Base-by-base conservation (phyloP, 2,888 invertebrate species). In the Watsonalla cultraria region DNA sequence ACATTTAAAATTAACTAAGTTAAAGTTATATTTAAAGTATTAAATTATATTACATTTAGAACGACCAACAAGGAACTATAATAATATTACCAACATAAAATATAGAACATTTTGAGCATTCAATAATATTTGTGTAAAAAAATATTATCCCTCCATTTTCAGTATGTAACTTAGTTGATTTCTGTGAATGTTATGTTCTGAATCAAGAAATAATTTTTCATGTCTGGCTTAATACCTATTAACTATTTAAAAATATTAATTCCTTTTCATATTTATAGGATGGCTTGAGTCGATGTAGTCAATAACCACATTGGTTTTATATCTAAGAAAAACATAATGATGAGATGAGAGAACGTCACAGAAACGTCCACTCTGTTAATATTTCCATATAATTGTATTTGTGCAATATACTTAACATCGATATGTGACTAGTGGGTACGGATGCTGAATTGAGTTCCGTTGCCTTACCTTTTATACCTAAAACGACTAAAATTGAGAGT, bases 21-120 rank as follows among this genome's bases (percentile, higher is more conserved):
- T 42, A 42, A 42, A 61, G 2, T 61, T 70, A 76, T 68, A 78
- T 68, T 72, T 71, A 64, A 75, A 77, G 70, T 78, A 78, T 77
- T 66, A 80, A 84, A 82, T 79, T 77, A 86, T 78, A 77, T 68
- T 74, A 66, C 66, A 70, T 72, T 72, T 64, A 77, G 76, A 84
- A 84, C 76, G 74, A 80, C 78, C 70, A 86, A 86, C 83, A 80
- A 88, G 80, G 73, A 86, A 84, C 80, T 77, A 85, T 73, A 84
- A 86, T 82, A 86, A 87, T 79, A 84, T 85, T 84, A 86, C 68
- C 80, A 87, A 90, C 88, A 78, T 81, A 89, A 89, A 82, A 82
- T 80, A 82, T 80, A 86, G 78, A 80, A 82, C 75, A 81, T 86
- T 24, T 90, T 90, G 90, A 90, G 90, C 90, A 89, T 87, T 84